Base-by-base conservation (phyloP, 2,113 vertebrate genomes). In the Tyrannus savana region DNA sequence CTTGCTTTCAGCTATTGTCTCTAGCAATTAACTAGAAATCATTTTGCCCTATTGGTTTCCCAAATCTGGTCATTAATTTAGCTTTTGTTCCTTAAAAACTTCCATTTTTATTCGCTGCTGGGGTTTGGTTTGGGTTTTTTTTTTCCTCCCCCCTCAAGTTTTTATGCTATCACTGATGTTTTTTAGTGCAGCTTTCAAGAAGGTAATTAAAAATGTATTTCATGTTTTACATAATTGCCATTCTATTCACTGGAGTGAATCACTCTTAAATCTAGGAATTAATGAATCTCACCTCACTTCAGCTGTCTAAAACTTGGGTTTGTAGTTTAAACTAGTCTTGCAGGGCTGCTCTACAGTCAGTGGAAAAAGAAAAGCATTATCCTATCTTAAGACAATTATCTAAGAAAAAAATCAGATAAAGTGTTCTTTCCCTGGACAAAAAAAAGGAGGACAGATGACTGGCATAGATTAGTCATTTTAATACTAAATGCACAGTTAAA, bases 201-300 rank as follows among this genome's bases (percentile, higher is more conserved):
- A 88, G 50, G 47, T 71, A 94, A 95, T 94, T 91, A 95, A 91
- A 94, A 95, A 90, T 14, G 37, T 80, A 94, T 88, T 93, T 80
- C 4, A 9, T 86, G 42, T 80, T 91, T 92, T 85, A 94, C 64
- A 41, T 91, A 96, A 96, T 84, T 91, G 75, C 73, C 37, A 68
- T 92, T 79, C 85, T 89, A 90, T 81, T 85, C 86, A 74, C 8
- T 10, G 67, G 47, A 87, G 56, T 60, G 60, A 82, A 56, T 88
- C 76, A 89, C 73, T 55, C 68, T 74, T 82, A 93, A 77, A 96
- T 77, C 84, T 67, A 41, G 50, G 76, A 90, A 90, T 93, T 95
- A 84, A 94, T 74, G 25, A 93, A 95, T 81, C 47, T 86, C 76
- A 92, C 68, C 52, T 66, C 83, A 66, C 25, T 92, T 90, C 79